Evolutionary conservation across 2,113 vertebrate genomes (phyloP).

Genomic region (Cairina moschata): DNA sequence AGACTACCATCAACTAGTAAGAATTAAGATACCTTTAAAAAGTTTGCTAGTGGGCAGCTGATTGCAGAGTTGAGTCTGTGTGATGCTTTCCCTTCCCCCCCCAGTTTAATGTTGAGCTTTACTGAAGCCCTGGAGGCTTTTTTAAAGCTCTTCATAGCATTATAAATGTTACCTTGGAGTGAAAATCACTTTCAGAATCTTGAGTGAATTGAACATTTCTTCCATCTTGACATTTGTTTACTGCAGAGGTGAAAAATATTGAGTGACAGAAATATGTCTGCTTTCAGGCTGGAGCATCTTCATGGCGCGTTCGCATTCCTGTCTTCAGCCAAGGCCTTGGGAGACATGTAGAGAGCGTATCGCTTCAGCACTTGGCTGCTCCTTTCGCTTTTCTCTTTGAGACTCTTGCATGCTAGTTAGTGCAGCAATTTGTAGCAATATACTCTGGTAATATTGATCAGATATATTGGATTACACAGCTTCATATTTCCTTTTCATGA

Average conservation of each 20-base stretch:
- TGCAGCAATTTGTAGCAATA: not conserved
- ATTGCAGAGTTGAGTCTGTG: not conserved
- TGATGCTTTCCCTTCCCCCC: not conserved
- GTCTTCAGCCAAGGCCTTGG: not conserved
- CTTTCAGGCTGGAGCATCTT: slow-evolving; percentile 14
- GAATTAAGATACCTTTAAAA: not conserved
- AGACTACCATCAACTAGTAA: not conserved
- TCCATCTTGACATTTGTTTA: not conserved
- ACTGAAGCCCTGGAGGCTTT: not conserved
- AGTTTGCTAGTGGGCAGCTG: not conserved
- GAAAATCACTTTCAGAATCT: not conserved
- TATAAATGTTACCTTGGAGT: not conserved
- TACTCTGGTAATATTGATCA: not conserved
- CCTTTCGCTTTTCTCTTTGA: not conserved
- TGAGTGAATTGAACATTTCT: not conserved
- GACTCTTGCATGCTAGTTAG: not conserved
- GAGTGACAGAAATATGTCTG: not conserved
- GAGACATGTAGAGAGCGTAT: accelerated
- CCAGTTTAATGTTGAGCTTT: not conserved
- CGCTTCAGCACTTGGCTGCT: not conserved
- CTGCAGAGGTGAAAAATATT: not conserved
- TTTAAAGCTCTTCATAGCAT: not conserved
- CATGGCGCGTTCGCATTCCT: not conserved
- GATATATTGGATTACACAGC: not conserved
- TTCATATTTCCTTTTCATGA: not conserved